Conservation (phyloP, 2,113 vertebrate species). For the Osmerus mordax region DNA sequence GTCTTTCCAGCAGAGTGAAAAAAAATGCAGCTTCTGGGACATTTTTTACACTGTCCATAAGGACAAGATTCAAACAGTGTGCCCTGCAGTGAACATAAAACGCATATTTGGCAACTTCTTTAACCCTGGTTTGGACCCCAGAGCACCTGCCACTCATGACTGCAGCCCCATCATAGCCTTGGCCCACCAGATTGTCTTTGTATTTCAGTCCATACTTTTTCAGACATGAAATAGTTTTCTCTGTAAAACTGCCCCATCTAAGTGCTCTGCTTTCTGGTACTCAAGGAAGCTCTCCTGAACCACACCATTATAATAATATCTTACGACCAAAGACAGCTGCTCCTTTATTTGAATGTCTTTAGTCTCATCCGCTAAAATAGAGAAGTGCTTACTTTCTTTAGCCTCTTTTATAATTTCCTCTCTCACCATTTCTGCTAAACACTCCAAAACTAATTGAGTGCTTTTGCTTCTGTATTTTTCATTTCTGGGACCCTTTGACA, state of each 20-base stretch:
- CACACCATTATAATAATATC: not conserved
- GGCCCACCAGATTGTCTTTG: slow-evolving; percentile 12
- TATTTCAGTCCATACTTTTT: slow-evolving; percentile 22
- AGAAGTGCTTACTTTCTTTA: slow-evolving; percentile 8
- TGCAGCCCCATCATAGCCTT: slow-evolving; percentile 16
- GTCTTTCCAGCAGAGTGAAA: slow-evolving; percentile 11
- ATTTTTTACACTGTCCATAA: slow-evolving; percentile 1
- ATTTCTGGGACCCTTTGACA: not conserved
- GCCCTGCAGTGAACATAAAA: slow-evolving; percentile 4
- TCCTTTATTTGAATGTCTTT: slow-evolving; percentile 22
- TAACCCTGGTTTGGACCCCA: not conserved
- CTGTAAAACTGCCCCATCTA: slow-evolving; percentile 1
- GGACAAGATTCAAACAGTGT: slow-evolving; percentile 2
- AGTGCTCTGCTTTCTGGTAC: not conserved
- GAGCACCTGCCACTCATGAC: slow-evolving; percentile 13
- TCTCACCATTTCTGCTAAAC: slow-evolving; percentile 2
- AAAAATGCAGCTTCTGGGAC: slow-evolving; percentile 4
- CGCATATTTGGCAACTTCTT: slow-evolving; percentile 13
- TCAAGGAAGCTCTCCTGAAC: slow-evolving; percentile 18
- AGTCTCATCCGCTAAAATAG: slow-evolving; percentile 18
- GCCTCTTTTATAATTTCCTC: slow-evolving; percentile 12
- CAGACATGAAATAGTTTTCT: not conserved
- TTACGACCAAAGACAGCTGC: slow-evolving; percentile 14
- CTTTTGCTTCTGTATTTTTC: not conserved
- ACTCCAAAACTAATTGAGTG: slow-evolving; percentile 4